Conservation (phyloP, 2,888 invertebrate genomes). For the Drosophila affinis region DNA sequence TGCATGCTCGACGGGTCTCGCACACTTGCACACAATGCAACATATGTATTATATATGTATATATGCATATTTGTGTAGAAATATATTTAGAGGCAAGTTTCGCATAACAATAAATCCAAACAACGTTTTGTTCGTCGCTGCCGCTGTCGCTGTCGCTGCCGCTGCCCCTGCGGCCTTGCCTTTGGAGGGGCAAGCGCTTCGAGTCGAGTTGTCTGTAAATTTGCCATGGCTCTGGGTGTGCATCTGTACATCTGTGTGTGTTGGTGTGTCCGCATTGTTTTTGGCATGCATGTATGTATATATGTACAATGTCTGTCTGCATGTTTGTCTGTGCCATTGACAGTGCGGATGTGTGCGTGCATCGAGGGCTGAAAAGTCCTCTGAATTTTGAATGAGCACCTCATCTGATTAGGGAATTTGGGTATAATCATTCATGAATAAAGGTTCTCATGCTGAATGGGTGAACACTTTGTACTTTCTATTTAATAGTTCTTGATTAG, state of each 20-base stretch:
- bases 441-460: neutral
- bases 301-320: too few species aligned
- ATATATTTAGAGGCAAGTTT: constrained; percentile 19
- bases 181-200: constrained; percentile 34
- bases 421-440: constrained; percentile 7
- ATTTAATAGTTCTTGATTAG: neutral
- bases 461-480: neutral
- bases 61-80: neutral
- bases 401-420: constrained; percentile 9
- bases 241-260: constrained; percentile 10
- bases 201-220: constrained; percentile 58
- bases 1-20: constrained; percentile 3
- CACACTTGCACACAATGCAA: constrained; percentile 2
- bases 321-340: too few species aligned
- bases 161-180: constrained; percentile 12
- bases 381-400: constrained; percentile 18
- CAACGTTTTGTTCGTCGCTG: constrained; percentile 50
- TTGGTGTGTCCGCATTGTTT: constrained; percentile 29
- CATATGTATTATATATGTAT: constrained; percentile 6
- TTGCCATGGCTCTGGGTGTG: constrained; percentile 13
- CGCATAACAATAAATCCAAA: constrained; percentile 71
- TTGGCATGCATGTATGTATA: constrained; percentile 31
- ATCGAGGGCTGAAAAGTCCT: constrained; percentile 32
- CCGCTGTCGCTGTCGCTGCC: too few species aligned
- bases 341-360: constrained; percentile 9